Percentiles rank a stretch among this genome's conserved stretches.
These are phyloP conservation scores for Stigmatopora argus DNA, from an alignment of 2,113 vertebrate genomes.

Conservation along the genomic window DNA sequence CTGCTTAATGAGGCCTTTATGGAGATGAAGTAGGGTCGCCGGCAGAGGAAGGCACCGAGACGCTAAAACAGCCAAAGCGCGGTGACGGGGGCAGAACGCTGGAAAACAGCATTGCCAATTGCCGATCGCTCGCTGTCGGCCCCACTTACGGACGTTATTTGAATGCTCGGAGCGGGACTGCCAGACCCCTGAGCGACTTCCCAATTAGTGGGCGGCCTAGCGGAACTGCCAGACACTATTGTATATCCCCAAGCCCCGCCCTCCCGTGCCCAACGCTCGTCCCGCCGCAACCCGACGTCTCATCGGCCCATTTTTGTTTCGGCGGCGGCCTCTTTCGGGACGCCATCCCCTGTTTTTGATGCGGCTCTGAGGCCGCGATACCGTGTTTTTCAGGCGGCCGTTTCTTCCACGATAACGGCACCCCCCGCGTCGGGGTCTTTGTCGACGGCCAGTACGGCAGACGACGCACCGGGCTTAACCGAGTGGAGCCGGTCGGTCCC, in stretches of 20 bases:
- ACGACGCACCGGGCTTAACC: constrained; percentile 35
- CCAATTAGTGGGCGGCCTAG: constrained; percentile 84
- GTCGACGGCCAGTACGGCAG: constrained; percentile 26
- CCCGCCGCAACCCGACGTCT: constrained; percentile 6
- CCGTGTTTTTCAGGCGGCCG: constrained; percentile 6
- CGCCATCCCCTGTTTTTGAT: constrained; percentile 10
- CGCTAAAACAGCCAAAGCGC: constrained; percentile 18
- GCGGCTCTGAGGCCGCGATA: background rate
- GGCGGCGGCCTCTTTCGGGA: background rate
- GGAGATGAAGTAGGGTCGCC: constrained; percentile 69
- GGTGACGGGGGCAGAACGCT: constrained; percentile 71
- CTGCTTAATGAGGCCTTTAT: constrained; percentile 75
- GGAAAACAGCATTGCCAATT: constrained; percentile 76
- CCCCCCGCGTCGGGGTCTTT: background rate
- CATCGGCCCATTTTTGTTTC: constrained; percentile 11
- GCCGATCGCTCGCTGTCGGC: constrained; percentile 79
- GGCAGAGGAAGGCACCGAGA: constrained; percentile 66
- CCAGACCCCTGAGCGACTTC: constrained; percentile 76
- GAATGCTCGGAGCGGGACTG: constrained; percentile 66
- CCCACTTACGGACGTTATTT: constrained; percentile 78
- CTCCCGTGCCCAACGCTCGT: constrained; percentile 3
- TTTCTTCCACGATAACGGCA: background rate
- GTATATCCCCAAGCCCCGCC: constrained; percentile 31
- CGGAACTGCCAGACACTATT: constrained; percentile 75
- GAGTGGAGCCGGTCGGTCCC: constrained; percentile 18